Evolutionary conservation across 2,113 vertebrate genomes (phyloP).

Genomic region (Capreolus pygargus): DNA sequence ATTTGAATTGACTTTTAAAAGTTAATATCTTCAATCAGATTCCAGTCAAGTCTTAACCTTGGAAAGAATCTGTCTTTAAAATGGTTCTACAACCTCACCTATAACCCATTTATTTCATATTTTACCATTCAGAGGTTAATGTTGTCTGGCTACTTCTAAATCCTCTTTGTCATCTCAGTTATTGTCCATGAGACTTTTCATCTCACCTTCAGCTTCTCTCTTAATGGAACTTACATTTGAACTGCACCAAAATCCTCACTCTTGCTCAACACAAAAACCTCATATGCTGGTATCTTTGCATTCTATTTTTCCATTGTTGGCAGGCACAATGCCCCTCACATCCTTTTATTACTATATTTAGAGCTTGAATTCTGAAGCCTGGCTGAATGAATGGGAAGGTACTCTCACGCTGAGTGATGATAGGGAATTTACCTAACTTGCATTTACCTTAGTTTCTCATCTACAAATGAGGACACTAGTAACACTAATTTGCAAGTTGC

Average conservation of each 20-base stretch:
- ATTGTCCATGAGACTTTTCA: not conserved
- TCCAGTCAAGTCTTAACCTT: not conserved
- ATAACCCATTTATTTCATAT: slow-evolving; percentile 30
- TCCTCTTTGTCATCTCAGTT: not conserved
- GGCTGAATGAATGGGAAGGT: not conserved
- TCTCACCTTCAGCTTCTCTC: not conserved
- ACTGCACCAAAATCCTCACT: not conserved
- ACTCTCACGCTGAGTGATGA: not conserved
- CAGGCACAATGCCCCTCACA: not conserved
- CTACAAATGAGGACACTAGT: not conserved
- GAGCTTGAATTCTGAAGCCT: not conserved
- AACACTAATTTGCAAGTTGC: not conserved
- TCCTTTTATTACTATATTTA: not conserved
- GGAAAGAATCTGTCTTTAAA: slow-evolving; percentile 32
- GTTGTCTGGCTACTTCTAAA: slow-evolving; percentile 7
- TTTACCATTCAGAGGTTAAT: slow-evolving; percentile 19
- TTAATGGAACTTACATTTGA: not conserved
- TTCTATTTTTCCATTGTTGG: not conserved
- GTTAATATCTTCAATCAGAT: slow-evolving; percentile 28
- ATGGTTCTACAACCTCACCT: not conserved
- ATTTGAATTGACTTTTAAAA: not conserved
- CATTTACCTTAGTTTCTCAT: not conserved
- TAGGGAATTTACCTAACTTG: not conserved
- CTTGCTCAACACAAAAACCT: not conserved
- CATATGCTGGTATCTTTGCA: not conserved